phyloP scores from a whole-genome alignment of 1,140 invertebrate species.

The Pogonomyrmex barbatus region DNA sequence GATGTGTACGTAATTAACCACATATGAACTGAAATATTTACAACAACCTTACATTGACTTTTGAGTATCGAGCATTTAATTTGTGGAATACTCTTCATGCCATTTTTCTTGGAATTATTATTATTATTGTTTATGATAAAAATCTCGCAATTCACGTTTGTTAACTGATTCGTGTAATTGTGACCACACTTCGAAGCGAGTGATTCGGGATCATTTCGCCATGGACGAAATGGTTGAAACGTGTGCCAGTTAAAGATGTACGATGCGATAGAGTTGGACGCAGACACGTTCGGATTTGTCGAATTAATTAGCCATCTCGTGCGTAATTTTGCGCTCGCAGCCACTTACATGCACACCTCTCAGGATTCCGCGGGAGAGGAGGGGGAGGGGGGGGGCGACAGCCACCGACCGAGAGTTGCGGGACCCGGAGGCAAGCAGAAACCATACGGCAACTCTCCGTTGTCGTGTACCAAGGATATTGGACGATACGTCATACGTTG shows the following conservation, averaged over 20 bases:
- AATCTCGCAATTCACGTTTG: neutral
- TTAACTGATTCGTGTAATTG: neutral
- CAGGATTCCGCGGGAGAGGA: slow-evolving; percentile 38
- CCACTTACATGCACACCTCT: slow-evolving; percentile 40
- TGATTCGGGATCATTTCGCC: neutral
- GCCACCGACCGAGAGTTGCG: slow-evolving; percentile 28
- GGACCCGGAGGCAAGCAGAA: neutral
- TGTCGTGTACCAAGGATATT: slow-evolving; percentile 74
- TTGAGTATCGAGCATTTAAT: neutral
- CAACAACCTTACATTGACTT: neutral
- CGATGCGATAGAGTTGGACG: neutral
- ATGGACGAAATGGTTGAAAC: neutral
- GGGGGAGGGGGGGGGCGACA: neutral
- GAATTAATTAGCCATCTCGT: slow-evolving; percentile 69
- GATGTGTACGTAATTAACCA: slow-evolving; percentile 25
- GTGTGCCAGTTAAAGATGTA: neutral
- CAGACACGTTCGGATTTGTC: slow-evolving; percentile 45
- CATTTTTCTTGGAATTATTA: neutral
- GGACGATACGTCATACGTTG: slow-evolving; percentile 76
- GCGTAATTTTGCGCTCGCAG: slow-evolving; percentile 66
- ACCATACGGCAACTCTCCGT: slow-evolving; percentile 54
- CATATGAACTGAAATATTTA: neutral
- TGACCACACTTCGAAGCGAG: neutral
- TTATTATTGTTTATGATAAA: neutral
- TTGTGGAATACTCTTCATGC: neutral